Evolutionary conservation across 1,140 invertebrate genomes (phyloP).

Genomic region (Nephila pilipes): DNA sequence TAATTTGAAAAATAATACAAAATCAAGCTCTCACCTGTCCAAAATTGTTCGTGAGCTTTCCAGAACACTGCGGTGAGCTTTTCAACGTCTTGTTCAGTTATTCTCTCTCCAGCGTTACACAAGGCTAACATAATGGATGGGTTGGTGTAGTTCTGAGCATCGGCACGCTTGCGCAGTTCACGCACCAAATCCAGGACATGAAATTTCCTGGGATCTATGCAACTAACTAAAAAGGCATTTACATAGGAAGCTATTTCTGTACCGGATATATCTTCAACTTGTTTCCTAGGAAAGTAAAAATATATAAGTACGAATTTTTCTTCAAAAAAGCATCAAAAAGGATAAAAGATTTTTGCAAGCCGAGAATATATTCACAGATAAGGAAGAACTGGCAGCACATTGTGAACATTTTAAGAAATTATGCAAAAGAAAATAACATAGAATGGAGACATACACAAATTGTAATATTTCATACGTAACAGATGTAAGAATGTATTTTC

Average conservation of each 20-base stretch:
- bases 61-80: neutral
- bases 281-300: too few species aligned
- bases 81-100: neutral
- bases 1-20: too few species aligned
- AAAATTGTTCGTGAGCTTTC: neutral
- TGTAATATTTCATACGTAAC: too few species aligned
- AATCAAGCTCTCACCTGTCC: neutral
- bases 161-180: neutral
- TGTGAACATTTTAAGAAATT: too few species aligned
- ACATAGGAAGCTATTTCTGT: neutral
- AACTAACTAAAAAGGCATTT: neutral
- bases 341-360: too few species aligned
- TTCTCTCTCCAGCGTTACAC: neutral
- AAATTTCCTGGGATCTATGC: neutral
- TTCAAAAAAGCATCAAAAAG: too few species aligned
- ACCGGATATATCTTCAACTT: neutral
- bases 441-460: too few species aligned
- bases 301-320: too few species aligned
- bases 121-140: neutral
- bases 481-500: too few species aligned
- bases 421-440: too few species aligned
- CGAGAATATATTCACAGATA: too few species aligned
- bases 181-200: neutral
- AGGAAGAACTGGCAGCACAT: too few species aligned
- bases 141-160: neutral